A percentile compares a stretch with the other conserved stretches of the same genome.
These are phyloP conservation scores for Vulpes ferrilata DNA, from an alignment of 2,113 vertebrate genomes.

Conservation along the genomic window DNA sequence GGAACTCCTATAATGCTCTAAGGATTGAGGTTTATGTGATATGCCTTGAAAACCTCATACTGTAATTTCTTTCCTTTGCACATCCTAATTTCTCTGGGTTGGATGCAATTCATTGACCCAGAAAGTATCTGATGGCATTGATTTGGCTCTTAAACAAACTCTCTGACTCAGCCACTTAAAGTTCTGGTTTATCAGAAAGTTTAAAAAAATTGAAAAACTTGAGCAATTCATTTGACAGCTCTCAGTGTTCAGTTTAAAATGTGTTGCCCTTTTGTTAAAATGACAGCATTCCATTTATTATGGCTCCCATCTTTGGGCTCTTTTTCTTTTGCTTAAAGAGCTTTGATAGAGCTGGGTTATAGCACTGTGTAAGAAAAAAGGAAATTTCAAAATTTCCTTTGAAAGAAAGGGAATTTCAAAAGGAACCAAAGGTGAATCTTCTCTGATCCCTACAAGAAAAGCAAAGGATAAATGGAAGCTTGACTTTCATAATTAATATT, in stretches of 20 bases:
- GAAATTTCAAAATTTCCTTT: conserved; percentile 2
- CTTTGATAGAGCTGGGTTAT: not conserved
- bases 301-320: not conserved
- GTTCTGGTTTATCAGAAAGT: conserved; percentile 65
- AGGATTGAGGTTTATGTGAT: not conserved
- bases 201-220: not conserved
- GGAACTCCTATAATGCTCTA: not conserved
- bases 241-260: conserved; percentile 3
- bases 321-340: conserved; percentile 42
- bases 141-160: conserved; percentile 36
- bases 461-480: conserved; percentile 11
- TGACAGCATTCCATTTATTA: not conserved
- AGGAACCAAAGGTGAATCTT: not conserved
- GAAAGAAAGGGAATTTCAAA: conserved; percentile 37
- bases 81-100: not conserved
- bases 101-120: conserved; percentile 53
- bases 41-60: conserved; percentile 10
- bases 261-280: conserved; percentile 44
- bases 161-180: conserved; percentile 62
- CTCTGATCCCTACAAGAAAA: not conserved
- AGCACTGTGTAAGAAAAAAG: not conserved
- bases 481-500: conserved; percentile 28
- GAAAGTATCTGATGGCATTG: conserved; percentile 54
- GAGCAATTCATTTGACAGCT: conserved; percentile 21
- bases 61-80: conserved; percentile 30